Conservation (phyloP, 2,113 vertebrate species). For the Craseonycteris thonglongyai region DNA sequence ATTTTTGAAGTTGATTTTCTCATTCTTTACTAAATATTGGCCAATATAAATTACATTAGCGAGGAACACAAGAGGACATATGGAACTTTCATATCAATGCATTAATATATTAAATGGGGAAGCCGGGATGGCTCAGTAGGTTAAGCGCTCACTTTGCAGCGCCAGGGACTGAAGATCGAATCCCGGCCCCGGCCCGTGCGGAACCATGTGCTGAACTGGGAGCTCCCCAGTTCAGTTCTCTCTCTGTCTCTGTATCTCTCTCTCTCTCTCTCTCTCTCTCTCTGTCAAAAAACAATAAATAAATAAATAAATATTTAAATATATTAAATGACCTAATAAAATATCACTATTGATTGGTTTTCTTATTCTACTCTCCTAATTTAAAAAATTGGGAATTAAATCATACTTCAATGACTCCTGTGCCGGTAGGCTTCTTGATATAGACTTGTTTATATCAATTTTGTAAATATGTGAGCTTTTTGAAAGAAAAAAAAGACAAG, state of each 20-base stretch:
- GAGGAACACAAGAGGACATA: background rate
- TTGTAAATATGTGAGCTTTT: background rate
- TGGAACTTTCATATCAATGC: background rate
- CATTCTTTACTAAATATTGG: background rate
- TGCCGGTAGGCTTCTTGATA: background rate
- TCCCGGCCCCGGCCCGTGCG: no score
- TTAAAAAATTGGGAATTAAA: background rate
- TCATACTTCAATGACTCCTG: background rate
- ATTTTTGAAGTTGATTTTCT: background rate
- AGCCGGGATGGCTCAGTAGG: no score
- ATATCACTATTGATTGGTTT: background rate
- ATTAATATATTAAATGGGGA: background rate
- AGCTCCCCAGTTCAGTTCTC: no score
- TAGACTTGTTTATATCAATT: background rate
- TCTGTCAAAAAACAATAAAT: no score
- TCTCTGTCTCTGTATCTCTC: no score
- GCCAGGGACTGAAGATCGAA: no score
- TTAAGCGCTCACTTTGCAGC: no score
- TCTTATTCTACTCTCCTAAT: background rate
- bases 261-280: no score
- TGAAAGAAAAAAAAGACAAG: background rate
- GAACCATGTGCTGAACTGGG: no score
- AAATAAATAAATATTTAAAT: no score
- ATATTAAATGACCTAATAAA: background rate
- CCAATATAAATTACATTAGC: background rate